Evolutionary conservation across 2,797 vertebrate species (phyloP).

Genomic region (Labeo calbasu): DNA sequence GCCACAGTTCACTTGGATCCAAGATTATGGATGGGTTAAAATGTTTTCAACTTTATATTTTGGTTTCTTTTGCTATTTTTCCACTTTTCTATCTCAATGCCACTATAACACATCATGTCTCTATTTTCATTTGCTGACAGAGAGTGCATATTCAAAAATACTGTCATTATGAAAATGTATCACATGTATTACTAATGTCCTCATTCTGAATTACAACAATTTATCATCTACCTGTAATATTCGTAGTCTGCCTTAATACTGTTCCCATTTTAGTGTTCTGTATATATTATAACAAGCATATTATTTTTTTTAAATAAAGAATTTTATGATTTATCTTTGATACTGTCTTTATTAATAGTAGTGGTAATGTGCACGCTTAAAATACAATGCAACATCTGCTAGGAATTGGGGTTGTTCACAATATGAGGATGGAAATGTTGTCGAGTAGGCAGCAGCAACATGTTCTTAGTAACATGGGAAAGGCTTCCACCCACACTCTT

Average conservation of each 20-base stretch:
- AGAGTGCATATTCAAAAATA: conserved; percentile 2
- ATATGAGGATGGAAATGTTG: neutral
- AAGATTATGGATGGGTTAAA: neutral
- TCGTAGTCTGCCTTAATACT: neutral
- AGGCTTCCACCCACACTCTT: neutral
- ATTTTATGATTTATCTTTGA: neutral
- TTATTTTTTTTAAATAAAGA: conserved; percentile 10
- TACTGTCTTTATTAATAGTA: neutral
- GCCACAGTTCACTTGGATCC: neutral
- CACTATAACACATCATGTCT: neutral
- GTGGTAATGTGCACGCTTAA: neutral
- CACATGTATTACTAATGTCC: neutral
- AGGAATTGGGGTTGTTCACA: neutral
- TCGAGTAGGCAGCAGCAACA: neutral
- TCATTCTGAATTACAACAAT: neutral
- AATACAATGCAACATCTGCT: neutral
- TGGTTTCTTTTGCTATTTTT: neutral
- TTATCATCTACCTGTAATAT: conserved; percentile 11
- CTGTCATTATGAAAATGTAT: conserved; percentile 2
- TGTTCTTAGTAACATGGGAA: neutral
- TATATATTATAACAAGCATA: conserved; percentile 29
- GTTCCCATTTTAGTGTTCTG: neutral
- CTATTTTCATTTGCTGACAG: neutral
- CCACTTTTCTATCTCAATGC: neutral
- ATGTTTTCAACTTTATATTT: neutral